Evolutionary conservation across 2,797 vertebrate species (phyloP).

Genomic region (Sciurus carolinensis): DNA sequence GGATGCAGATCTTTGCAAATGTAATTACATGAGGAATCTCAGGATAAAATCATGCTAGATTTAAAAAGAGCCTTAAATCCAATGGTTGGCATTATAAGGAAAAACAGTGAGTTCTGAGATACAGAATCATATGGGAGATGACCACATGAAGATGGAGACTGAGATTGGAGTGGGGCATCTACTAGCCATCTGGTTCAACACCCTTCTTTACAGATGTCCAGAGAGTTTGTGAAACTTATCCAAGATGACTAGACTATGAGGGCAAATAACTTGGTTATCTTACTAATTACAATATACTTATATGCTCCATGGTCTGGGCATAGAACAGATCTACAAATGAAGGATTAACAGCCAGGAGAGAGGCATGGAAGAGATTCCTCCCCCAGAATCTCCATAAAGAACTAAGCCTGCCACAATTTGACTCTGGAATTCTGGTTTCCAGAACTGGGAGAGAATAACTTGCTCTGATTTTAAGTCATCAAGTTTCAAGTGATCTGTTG

Average conservation of each 20-base stretch:
- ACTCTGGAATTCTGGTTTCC: neutral
- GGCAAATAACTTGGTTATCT: neutral
- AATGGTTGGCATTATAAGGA: neutral
- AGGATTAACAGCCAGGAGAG: neutral
- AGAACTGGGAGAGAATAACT: neutral
- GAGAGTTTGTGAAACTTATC: constrained; percentile 32
- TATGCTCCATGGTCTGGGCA: neutral
- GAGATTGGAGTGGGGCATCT: neutral
- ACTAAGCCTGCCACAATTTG: neutral
- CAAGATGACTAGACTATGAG: neutral
- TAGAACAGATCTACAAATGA: too few relatives aligned
- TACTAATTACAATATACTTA: neutral
- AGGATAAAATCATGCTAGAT: neutral
- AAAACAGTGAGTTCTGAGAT: neutral
- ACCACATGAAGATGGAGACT: neutral
- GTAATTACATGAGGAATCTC: neutral
- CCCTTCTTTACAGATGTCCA: constrained; percentile 59
- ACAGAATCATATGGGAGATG: neutral
- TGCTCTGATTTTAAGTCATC: neutral
- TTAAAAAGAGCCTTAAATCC: neutral
- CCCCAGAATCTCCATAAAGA: neutral
- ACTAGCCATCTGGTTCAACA: constrained; percentile 27
- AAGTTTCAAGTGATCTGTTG: neutral
- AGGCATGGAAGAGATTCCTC: neutral
- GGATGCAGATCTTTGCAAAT: neutral